Evolutionary conservation across 2,888 invertebrate genomes (phyloP).

Genomic region (Drosophila testacea): DNA sequence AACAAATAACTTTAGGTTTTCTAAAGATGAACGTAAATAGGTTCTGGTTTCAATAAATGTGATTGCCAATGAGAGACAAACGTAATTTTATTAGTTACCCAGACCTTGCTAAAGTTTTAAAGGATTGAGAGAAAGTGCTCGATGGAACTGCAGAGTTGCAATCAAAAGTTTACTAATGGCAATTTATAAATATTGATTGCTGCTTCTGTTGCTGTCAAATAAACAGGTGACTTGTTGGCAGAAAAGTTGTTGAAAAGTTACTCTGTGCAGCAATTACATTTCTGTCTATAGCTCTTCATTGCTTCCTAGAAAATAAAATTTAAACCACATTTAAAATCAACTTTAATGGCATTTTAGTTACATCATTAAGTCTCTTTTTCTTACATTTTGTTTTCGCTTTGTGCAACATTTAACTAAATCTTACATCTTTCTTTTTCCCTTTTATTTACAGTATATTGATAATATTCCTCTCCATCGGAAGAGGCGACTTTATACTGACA

Average conservation of each 20-base stretch:
- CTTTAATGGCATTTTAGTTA: conserved; percentile 1
- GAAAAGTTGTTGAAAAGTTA: conserved; percentile 25
- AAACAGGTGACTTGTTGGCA: conserved; percentile 27
- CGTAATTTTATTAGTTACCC: conserved; percentile 6
- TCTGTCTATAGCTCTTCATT: conserved; percentile 5
- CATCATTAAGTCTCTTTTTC: conserved; percentile 1
- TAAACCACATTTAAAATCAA: neutral
- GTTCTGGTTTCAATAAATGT: neutral
- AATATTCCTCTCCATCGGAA: conserved; percentile 9
- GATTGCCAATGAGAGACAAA: conserved; percentile 1
- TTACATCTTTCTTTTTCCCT: conserved; percentile 3
- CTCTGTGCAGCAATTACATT: conserved; percentile 30
- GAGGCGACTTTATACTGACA: conserved; percentile 23
- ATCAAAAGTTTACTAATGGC: conserved; percentile 29
- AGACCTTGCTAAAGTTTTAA: conserved; percentile 12
- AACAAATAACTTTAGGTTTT: conserved; percentile 10
- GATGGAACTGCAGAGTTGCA: conserved; percentile 22
- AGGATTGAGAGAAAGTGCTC: neutral
- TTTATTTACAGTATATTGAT: conserved; percentile 38
- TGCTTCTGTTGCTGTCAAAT: conserved; percentile 15
- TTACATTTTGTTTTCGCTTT: conserved; percentile 19
- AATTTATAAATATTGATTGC: conserved; percentile 42
- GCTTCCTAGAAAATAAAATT: neutral
- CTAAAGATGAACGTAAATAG: neutral
- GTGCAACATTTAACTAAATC: conserved; percentile 2